Base-by-base conservation (phyloP, 2,888 invertebrate genomes). In the Kuschelorhynchus macadamiae region DNA sequence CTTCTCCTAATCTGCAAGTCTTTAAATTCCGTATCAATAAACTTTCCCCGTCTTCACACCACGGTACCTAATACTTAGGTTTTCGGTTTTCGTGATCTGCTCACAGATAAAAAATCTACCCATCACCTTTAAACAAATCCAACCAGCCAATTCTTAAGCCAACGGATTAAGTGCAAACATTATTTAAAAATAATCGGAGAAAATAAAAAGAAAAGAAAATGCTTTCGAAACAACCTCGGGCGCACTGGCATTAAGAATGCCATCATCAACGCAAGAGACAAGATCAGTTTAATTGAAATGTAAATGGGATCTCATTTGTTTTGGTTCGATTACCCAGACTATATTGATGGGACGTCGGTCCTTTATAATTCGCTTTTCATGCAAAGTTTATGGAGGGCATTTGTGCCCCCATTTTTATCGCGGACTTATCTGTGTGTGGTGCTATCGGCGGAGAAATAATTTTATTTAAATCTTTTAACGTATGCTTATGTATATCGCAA, bases 241-340 rank as follows among this genome's bases (percentile, higher is more conserved):
- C 21, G 16, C n/a, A 42, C 53, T 46, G 62, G 53, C 46, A 53
- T 53, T 63, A 55, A 42, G 21, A 52, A 32, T 30, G 33, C 36
- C 46, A 59, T 39, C 60, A 53, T 56, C 61, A 50, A 50, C 57
- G 55, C 16, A 46, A 50, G 46, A 68, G 59, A 63, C 68, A 64
- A 64, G 61, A 69, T 65, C 65, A 46, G 53, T 55, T 50, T 70
- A 70, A 70, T 70, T 70, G 66, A 70, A 70, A 70, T 70, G 70
- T 72, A 77, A 77, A 77, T 76, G 70, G 72, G 60, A 61, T 49
- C 67, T 72, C 77, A 74, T 77, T 77, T 75, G 76, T 76, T 76
- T 75, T 61, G 60, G 75, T 75, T 77, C 76, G 76, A 77, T 77
- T 77, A 75, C 68, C 59, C 74, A 52, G 72, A 53, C 60, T 69